Conservation (phyloP, 2,888 invertebrate genomes). For the Arctia plantaginis region DNA sequence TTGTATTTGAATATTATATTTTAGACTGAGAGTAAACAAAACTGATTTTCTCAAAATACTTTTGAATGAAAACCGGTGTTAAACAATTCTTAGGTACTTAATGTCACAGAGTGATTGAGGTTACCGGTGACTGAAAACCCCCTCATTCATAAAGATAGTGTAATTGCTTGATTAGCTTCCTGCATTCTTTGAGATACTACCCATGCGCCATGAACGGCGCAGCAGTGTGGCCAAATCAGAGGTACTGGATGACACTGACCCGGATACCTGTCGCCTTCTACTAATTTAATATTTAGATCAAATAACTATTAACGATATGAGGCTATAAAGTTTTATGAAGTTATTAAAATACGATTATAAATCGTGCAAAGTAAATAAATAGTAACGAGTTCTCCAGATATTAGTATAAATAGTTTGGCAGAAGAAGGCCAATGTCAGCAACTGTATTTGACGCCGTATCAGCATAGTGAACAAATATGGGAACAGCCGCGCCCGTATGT, state of each 20-base stretch:
- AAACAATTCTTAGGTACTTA: no score
- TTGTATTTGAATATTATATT: no score
- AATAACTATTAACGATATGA: conserved; percentile 9
- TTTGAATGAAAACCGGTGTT: no score
- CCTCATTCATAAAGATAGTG: background rate
- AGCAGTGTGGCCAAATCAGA: background rate
- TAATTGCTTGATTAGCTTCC: background rate
- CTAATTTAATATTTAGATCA: background rate
- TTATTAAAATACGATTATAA: conserved; percentile 26
- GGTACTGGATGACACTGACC: background rate
- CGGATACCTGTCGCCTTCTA: background rate
- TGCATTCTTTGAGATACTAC: background rate
- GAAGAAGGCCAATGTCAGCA: conserved; percentile 70
- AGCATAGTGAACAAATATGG: conserved; percentile 47
- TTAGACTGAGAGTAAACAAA: no score
- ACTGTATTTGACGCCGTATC: conserved; percentile 42
- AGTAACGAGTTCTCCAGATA: conserved; percentile 50
- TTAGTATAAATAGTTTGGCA: conserved; percentile 57
- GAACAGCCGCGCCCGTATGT: conserved; percentile 58
- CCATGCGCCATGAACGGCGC: background rate
- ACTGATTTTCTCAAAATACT: no score
- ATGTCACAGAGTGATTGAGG: no score
- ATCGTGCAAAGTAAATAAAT: conserved; percentile 20
- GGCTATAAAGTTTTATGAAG: conserved; percentile 33
- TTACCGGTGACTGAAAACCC: background rate